Evolutionary conservation across 2,888 invertebrate species (phyloP).

Genomic region (Dastarcus helophoroides): DNA sequence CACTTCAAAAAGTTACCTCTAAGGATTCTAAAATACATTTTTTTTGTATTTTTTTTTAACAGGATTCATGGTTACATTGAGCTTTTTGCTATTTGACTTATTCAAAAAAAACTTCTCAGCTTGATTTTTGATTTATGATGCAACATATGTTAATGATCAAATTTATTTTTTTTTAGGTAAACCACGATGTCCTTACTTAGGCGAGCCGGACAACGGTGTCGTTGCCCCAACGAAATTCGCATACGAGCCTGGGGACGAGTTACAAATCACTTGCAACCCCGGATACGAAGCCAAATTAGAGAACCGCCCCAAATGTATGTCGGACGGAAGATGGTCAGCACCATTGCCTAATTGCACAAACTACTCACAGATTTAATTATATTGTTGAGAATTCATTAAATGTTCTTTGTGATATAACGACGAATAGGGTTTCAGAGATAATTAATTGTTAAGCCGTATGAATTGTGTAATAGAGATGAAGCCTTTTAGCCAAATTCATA

Average conservation of each 20-base stretch:
- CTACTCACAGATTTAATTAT: conserved; percentile 37
- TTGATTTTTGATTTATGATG: no score
- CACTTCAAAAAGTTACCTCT: no score
- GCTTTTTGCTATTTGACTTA: not conserved
- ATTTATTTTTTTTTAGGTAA: conserved; percentile 43
- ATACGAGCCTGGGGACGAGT: conserved; percentile 61
- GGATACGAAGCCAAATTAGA: conserved; percentile 44
- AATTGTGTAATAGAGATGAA: no score
- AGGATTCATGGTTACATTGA: no score
- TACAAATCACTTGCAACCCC: conserved; percentile 56
- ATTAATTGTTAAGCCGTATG: no score
- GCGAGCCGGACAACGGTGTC: conserved; percentile 58
- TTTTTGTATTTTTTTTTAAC: no score
- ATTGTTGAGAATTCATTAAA: no score
- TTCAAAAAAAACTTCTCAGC: no score
- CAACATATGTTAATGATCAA: conserved; percentile 3
- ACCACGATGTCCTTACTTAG: conserved; percentile 59
- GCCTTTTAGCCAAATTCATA: no score
- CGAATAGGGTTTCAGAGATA: no score
- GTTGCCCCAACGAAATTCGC: conserved; percentile 60
- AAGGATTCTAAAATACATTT: no score
- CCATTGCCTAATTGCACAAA: conserved; percentile 56
- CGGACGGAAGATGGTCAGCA: conserved; percentile 58
- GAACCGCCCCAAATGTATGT: conserved; percentile 47
- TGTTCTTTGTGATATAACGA: no score